Evolutionary conservation across 2,888 invertebrate genomes (phyloP).

Genomic region (Allacma fusca): DNA sequence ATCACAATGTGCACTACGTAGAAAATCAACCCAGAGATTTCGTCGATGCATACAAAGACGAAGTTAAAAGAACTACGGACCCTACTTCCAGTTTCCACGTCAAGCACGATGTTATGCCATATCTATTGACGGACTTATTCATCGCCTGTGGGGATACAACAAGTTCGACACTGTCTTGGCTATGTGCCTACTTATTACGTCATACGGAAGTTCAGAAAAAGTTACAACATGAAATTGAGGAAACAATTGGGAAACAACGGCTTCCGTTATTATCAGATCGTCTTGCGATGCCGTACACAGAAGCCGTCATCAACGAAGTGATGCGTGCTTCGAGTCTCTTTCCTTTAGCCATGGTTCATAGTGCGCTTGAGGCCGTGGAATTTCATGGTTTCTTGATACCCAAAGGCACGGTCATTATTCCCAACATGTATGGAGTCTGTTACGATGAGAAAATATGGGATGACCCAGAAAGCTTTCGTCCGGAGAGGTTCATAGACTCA

Average conservation of each 20-base stretch:
- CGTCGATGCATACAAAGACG: background rate
- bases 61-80: background rate
- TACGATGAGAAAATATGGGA: slow-evolving; percentile 48
- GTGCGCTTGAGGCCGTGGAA: background rate
- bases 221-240: slow-evolving; percentile 17
- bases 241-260: slow-evolving; percentile 5
- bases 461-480: slow-evolving; percentile 51
- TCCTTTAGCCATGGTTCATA: background rate
- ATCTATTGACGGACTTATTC: slow-evolving; percentile 3
- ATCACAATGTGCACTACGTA: background rate
- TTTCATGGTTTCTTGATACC: background rate
- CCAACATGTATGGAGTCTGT: slow-evolving; percentile 30
- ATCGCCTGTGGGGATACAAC: slow-evolving; percentile 14
- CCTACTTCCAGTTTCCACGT: background rate
- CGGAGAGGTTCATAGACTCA: slow-evolving; percentile 51
- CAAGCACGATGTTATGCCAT: background rate
- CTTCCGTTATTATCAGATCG: slow-evolving; percentile 7
- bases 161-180: background rate
- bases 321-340: background rate
- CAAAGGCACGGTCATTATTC: slow-evolving; percentile 19
- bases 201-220: slow-evolving; percentile 18
- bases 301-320: slow-evolving; percentile 21
- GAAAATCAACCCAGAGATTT: background rate
- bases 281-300: background rate
- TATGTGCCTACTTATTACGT: background rate